A percentile compares a stretch with the other conserved stretches of the same genome.
Conservation (phyloP, 2,797 vertebrate species). For the Siniperca obscura region DNA sequence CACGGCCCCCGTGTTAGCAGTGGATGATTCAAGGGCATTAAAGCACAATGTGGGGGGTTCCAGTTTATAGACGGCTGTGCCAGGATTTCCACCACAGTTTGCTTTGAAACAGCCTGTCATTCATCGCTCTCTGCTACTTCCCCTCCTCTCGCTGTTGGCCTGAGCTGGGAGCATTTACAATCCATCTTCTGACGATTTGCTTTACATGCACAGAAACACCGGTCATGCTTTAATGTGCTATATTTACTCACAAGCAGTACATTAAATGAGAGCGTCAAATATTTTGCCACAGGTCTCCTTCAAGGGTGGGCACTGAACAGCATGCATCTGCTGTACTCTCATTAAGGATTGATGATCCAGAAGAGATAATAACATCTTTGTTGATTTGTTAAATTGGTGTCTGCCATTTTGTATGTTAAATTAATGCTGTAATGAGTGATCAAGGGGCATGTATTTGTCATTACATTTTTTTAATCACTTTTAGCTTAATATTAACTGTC, state of each 20-base stretch:
- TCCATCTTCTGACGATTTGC: constrained; percentile 57
- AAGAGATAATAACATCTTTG: constrained; percentile 71
- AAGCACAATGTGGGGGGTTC: constrained; percentile 63
- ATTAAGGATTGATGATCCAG: constrained; percentile 72
- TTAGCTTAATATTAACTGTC: constrained; percentile 57
- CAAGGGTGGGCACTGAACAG: constrained; percentile 48
- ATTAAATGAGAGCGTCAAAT: constrained; percentile 53
- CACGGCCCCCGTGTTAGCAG: constrained; percentile 66
- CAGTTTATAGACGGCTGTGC: constrained; percentile 55
- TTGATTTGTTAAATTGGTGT: constrained; percentile 72
- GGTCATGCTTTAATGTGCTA: constrained; percentile 65
- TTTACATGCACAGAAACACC: constrained; percentile 64
- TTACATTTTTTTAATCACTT: constrained; percentile 46
- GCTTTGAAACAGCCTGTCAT: constrained; percentile 70
- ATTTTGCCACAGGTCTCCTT: constrained; percentile 65
- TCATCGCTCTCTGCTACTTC: constrained; percentile 59
- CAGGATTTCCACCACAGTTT: constrained; percentile 69
- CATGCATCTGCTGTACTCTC: constrained; percentile 45
- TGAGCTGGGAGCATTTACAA: constrained; percentile 41
- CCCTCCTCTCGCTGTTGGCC: constrained; percentile 62
- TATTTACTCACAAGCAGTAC: constrained; percentile 63
- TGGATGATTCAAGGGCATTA: constrained; percentile 81
- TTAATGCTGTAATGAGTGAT: constrained; percentile 65
- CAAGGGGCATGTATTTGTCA: constrained; percentile 44
- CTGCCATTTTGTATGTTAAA: constrained; percentile 59